Evolutionary conservation across 2,113 vertebrate species (phyloP).

Genomic region (Lophura nycthemera): DNA sequence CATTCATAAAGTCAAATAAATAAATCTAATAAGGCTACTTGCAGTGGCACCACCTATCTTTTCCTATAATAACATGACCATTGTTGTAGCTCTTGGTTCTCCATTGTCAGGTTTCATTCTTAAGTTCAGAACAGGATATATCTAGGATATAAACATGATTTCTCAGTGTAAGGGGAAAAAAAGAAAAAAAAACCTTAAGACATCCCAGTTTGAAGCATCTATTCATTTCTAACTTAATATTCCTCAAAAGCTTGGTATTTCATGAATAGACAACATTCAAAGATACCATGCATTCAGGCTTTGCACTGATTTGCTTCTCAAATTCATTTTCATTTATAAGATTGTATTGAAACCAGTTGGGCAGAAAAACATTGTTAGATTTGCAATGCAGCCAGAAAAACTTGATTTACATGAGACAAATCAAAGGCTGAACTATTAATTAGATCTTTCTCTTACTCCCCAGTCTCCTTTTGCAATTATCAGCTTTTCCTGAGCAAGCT

Average conservation of each 20-base stretch:
- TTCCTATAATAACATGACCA: neutral
- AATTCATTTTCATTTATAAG: neutral
- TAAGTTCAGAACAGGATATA: neutral
- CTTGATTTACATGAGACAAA: neutral
- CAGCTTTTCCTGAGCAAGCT: neutral
- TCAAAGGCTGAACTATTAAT: neutral
- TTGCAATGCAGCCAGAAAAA: neutral
- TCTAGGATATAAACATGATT: neutral
- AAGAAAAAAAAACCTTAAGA: neutral
- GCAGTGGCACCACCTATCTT: fast-evolving
- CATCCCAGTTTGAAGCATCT: neutral
- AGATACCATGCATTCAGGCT: neutral
- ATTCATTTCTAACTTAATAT: neutral
- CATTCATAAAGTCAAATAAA: neutral
- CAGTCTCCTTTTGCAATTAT: neutral
- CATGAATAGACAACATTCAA: neutral
- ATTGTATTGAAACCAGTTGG: neutral
- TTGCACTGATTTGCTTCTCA: neutral
- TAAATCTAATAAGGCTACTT: neutral
- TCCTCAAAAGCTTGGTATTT: neutral
- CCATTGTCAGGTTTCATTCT: neutral
- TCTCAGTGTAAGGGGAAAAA: neutral
- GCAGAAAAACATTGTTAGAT: neutral
- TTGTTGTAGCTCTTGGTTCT: neutral
- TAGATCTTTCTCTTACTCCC: neutral